A percentile compares a stretch with the other conserved stretches of the same genome.
phyloP scores from a whole-genome alignment of 2,113 vertebrate genomes.

The Cyrtonyx montezumae region DNA sequence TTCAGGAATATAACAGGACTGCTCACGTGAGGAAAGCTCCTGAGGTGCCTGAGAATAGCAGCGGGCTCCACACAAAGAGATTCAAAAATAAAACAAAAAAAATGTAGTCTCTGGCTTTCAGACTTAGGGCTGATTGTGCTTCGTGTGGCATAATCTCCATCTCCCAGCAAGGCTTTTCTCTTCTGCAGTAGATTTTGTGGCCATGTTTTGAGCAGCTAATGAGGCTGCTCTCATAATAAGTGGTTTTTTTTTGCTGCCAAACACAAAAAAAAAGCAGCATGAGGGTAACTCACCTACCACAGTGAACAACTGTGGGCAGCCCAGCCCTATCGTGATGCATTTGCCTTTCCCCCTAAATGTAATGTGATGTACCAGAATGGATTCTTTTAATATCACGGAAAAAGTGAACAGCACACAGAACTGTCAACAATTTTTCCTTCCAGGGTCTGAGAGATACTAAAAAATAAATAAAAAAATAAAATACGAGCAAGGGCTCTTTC shows the following conservation, averaged over 20 bases:
- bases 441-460: not conserved
- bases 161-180: not conserved
- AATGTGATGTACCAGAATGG: not conserved
- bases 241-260: not conserved
- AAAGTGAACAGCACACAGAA: not conserved
- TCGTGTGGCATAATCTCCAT: not conserved
- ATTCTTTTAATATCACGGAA: not conserved
- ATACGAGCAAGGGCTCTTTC: not conserved
- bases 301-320: fast-evolving
- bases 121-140: not conserved
- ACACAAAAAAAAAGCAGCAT: fast-evolving
- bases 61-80: not conserved
- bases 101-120: not conserved
- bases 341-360: not conserved
- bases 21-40: not conserved
- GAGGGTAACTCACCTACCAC: not conserved
- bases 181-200: not conserved
- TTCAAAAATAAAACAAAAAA: not conserved
- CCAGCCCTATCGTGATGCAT: not conserved
- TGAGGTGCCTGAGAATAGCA: not conserved
- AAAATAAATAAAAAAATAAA: not conserved
- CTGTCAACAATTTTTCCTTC: not conserved
- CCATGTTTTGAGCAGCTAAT: not conserved
- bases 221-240: not conserved
- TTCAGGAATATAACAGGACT: not conserved